Conservation (phyloP, 1,140 invertebrate species). For the Melipona quadrifasciata region DNA sequence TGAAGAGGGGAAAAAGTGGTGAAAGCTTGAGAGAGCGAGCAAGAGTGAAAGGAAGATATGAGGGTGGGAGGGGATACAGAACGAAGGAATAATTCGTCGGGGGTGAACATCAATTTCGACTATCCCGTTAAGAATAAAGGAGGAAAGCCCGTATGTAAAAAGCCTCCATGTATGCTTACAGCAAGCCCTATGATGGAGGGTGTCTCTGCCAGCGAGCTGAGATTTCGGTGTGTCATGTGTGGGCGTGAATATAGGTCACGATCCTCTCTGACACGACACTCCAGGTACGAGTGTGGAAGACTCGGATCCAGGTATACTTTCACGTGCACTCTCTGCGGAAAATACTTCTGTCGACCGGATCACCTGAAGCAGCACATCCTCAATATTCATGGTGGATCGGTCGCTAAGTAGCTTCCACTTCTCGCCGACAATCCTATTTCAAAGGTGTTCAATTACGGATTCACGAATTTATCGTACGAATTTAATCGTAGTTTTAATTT, state of each 20-base stretch:
- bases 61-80: neutral
- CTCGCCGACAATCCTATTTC: neutral
- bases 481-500: neutral
- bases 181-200: slow-evolving; percentile 73
- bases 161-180: slow-evolving; percentile 79
- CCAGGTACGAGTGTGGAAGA: slow-evolving; percentile 81
- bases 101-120: slow-evolving; percentile 17
- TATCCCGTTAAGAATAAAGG: neutral
- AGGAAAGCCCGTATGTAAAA: slow-evolving; percentile 71
- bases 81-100: neutral
- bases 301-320: slow-evolving; percentile 80
- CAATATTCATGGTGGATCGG: slow-evolving; percentile 79
- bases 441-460: neutral
- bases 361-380: slow-evolving; percentile 81
- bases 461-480: too few relatives aligned
- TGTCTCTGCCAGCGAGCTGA: slow-evolving; percentile 71
- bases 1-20: neutral
- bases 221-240: slow-evolving; percentile 82
- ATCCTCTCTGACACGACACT: slow-evolving; percentile 80
- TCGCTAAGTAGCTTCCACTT: slow-evolving; percentile 72
- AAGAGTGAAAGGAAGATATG: neutral
- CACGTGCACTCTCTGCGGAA: slow-evolving; percentile 80
- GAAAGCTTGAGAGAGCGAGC: neutral
- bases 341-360: slow-evolving; percentile 80
- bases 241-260: slow-evolving; percentile 80